Base-by-base conservation (phyloP, 2,888 invertebrate species). In the Parnassius glacialis region DNA sequence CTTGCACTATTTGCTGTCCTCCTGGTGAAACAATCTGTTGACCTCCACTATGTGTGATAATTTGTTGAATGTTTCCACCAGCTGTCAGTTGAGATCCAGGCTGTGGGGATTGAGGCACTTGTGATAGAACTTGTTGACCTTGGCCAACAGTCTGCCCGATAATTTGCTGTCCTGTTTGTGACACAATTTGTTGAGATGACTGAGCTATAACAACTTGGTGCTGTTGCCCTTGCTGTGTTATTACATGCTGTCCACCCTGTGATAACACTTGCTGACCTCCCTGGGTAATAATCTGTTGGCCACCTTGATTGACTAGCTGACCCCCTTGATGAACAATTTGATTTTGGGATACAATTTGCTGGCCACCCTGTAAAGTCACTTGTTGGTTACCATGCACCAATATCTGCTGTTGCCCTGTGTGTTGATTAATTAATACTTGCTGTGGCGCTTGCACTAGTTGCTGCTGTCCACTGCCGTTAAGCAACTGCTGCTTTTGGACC, bases 401-500 rank as follows among this genome's bases (percentile, higher is more conserved):
- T 67, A 92, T 92, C 68, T 92, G 92, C 65, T 90, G 92, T 58
- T 92, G 91, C 0, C 90, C 90, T 1, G 88, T 85, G 62, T 89
- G 90, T 65, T 90, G 90, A 65, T 91, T 91, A 64, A 91, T 90
- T 50, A 91, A 68, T n/a, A 91, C 90, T 69, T 92, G 92, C 67
- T 92, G 92, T 42, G 93, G 92, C 47, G 86, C 92, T 72, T 92
- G 87, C 1, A 90, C 87, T 65, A 92, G 84, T 67, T 91, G 92
- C 54, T 92, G 92, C 63, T 92, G 92, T 1, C 93, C 90, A 25
- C 92, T 85, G 51, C 86, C 90, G 72, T 93, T 93, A 3, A 93
- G 81, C 10, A 93, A 87, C 67, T 94, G 94, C 68, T 94, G 94
- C 67, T 92, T 93, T 71, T 91, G 92, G 11, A 91, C 90, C 25